phyloP scores from a whole-genome alignment of 2,113 vertebrate genomes.

The Gadus chalcogrammus region DNA sequence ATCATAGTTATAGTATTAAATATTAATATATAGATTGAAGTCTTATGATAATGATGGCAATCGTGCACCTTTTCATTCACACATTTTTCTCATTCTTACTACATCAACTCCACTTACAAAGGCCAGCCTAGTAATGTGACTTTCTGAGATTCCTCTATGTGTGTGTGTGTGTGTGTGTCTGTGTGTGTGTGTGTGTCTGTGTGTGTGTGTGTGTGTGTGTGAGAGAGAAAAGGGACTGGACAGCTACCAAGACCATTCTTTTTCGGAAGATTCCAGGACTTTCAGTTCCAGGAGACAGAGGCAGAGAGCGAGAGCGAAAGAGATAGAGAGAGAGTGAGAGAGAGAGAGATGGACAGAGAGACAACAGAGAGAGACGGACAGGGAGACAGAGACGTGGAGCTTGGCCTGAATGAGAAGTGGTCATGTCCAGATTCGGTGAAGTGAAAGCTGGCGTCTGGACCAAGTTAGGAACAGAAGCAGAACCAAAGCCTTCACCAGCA shows the following conservation, averaged over 20 bases:
- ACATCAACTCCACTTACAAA: slow-evolving; percentile 6
- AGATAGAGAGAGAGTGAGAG: slow-evolving; percentile 6
- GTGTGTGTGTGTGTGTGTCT: slow-evolving; percentile 15
- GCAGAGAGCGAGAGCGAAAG: background rate
- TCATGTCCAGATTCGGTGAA: background rate
- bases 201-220: slow-evolving; percentile 15
- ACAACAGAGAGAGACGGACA: too few relatives aligned
- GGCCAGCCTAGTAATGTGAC: slow-evolving; percentile 24
- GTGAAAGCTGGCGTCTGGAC: background rate
- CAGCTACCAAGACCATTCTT: slow-evolving; percentile 43
- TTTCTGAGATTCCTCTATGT: slow-evolving; percentile 56
- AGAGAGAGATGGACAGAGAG: slow-evolving; percentile 3
- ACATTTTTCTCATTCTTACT: slow-evolving; percentile 11
- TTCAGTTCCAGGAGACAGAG: slow-evolving; percentile 35
- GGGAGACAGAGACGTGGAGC: background rate
- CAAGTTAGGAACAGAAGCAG: background rate
- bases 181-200: slow-evolving; percentile 20
- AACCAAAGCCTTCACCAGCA: background rate
- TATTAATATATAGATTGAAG: too few relatives aligned
- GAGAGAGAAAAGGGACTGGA: slow-evolving; percentile 34
- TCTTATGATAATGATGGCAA: too few relatives aligned
- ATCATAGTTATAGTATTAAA: too few relatives aligned
- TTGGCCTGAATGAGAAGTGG: background rate
- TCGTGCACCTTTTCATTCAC: too few relatives aligned
- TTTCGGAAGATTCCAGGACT: slow-evolving; percentile 62